Conservation (phyloP, 2,888 invertebrate species). For the Drosophila melanosoma region DNA sequence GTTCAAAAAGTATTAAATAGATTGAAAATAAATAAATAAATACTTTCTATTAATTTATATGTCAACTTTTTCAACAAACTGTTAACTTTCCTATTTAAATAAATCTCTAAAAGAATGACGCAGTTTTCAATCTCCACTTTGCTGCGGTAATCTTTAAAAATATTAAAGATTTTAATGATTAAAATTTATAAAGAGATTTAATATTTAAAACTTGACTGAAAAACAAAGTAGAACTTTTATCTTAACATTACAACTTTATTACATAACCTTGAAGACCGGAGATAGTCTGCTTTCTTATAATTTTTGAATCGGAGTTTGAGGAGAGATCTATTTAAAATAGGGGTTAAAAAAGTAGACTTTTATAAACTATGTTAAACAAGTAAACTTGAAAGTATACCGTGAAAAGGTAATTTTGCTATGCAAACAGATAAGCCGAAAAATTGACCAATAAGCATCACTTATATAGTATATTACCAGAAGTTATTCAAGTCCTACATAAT, state of each 20-base stretch:
- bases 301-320: not conserved
- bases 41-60: not conserved
- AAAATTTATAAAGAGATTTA: not conserved
- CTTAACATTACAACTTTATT: too few species aligned
- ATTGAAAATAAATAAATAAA: not conserved
- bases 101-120: not conserved
- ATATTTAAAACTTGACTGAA: not conserved
- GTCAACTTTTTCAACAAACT: not conserved
- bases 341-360: not conserved
- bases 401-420: not conserved
- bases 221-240: too few species aligned
- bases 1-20: not conserved
- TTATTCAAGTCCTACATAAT: not conserved
- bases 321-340: not conserved
- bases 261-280: not conserved
- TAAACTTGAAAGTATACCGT: not conserved
- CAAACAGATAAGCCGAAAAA: not conserved
- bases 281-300: not conserved
- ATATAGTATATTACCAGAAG: too few species aligned
- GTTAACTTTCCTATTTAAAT: not conserved
- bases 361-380: not conserved
- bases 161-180: not conserved
- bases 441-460: not conserved
- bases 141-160: not conserved
- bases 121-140: not conserved